Conservation (phyloP, 2,797 vertebrate genomes). For the Takifugu ocellatus region DNA sequence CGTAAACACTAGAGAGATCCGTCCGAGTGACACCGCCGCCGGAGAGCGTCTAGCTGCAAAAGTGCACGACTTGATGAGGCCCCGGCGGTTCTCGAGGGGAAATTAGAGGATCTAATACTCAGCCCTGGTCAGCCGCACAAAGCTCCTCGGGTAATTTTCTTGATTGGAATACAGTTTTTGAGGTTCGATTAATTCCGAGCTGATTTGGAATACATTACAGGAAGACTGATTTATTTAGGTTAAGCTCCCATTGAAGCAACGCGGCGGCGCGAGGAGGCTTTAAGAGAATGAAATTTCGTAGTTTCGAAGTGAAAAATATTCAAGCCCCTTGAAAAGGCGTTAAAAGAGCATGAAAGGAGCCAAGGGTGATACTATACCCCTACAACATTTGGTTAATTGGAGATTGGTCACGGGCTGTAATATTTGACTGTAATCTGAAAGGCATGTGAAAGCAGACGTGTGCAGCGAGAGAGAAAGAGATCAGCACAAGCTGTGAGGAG, state of each 20-base stretch:
- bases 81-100: constrained; percentile 33
- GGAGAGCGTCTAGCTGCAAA: constrained; percentile 20
- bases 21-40: constrained; percentile 14
- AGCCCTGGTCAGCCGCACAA: constrained; percentile 60
- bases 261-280: constrained; percentile 53
- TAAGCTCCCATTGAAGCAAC: constrained; percentile 64
- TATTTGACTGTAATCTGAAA: constrained; percentile 80
- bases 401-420: constrained; percentile 78
- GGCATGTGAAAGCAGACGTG: constrained; percentile 68
- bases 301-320: constrained; percentile 62
- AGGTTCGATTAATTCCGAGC: constrained; percentile 63
- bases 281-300: constrained; percentile 62
- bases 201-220: constrained; percentile 63
- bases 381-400: constrained; percentile 80
- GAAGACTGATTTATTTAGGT: constrained; percentile 79
- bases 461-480: constrained; percentile 44
- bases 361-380: constrained; percentile 73
- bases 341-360: constrained; percentile 74
- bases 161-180: constrained; percentile 60
- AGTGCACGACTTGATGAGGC: constrained; percentile 32
- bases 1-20: constrained; percentile 44
- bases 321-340: constrained; percentile 63
- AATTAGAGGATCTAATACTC: constrained; percentile 45
- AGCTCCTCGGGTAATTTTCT: constrained; percentile 51
- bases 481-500: constrained; percentile 68